These are phyloP conservation scores for Manis javanica DNA, from an alignment of 2,797 vertebrate genomes.

Conservation along the genomic window DNA sequence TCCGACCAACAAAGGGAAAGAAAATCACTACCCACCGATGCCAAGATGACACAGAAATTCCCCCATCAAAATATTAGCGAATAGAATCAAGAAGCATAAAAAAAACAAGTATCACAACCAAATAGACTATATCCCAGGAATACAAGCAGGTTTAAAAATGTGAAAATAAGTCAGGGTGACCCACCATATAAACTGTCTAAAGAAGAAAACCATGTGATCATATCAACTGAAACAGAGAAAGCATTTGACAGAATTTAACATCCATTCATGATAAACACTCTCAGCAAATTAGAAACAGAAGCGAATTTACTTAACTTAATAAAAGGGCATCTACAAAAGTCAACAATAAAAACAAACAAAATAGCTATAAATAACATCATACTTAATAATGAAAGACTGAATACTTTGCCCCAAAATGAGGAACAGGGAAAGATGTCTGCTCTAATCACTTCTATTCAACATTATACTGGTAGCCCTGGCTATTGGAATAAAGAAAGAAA, in stretches of 20 bases:
- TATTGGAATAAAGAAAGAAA: conserved; percentile 10
- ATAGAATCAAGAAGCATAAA: neutral
- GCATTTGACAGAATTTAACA: neutral
- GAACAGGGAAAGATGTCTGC: neutral
- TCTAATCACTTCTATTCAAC: neutral
- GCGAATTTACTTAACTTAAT: neutral
- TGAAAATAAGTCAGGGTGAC: neutral
- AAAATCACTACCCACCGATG: neutral
- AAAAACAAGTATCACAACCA: neutral
- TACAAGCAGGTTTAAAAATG: neutral
- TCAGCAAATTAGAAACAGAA: neutral
- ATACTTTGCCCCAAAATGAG: neutral
- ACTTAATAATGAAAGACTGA: neutral
- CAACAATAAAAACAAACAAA: neutral
- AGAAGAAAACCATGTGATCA: neutral
- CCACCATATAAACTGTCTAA: neutral
- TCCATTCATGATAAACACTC: neutral
- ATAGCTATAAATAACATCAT: neutral
- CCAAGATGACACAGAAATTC: neutral
- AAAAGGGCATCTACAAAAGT: neutral
- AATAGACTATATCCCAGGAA: neutral
- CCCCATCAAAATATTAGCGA: neutral
- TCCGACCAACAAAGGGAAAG: neutral
- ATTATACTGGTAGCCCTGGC: neutral
- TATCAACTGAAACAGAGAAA: neutral